Evolutionary conservation across 2,113 vertebrate species (phyloP), one percentile per base, ranked within the genome.

Genomic region (Leptobrachium ailaonicum): DNA sequence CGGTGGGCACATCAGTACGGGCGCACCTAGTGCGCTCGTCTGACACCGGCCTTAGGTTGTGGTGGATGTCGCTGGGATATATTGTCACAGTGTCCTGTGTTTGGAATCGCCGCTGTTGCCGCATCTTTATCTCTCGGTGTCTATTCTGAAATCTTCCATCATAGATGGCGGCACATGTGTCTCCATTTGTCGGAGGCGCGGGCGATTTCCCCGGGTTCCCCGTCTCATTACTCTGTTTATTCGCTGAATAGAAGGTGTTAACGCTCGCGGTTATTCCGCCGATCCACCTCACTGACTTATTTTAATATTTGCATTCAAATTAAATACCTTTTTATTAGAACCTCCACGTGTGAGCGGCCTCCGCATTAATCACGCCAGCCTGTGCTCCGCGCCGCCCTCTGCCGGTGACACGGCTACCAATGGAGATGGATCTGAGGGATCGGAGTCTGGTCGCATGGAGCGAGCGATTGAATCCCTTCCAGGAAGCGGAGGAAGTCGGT

Each of bases 141-240:
- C 1, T 32, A 32, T 32, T 32, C 20, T 32, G 20, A 32, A 32
- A 32, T 32, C 20, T 32, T 32, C 20, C 20, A 32, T 32, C 20
- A 32, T 32, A 32, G 20, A 32, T 32, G 20, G 20, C 20, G 20
- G 20, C 20, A 32, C 20, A 32, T 32, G 20, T 32, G 20, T 32
- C 20, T 32, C 20, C 20, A 79, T 85, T 85, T 76, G 3, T 85
- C 63, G 82, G 84, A 40, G 78, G 82, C 87, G 81, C 13, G 77
- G 66, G 85, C 80, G 87, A 72, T 76, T 71, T 81, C 88, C 79
- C 63, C 43, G 88, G 82, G 87, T 90, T 90, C 88, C 91, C 89
- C 84, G 87, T 93, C 90, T 92, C 92, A 90, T 93, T 91, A 91
- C 91, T 82, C 86, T 89, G 89, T 92, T 91, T 92, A 90, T 90